A percentile compares a stretch with the other conserved stretches of the same genome.
Evolutionary conservation across 2,113 vertebrate genomes (phyloP).

Genomic region (Herpetotheres cachinnans): DNA sequence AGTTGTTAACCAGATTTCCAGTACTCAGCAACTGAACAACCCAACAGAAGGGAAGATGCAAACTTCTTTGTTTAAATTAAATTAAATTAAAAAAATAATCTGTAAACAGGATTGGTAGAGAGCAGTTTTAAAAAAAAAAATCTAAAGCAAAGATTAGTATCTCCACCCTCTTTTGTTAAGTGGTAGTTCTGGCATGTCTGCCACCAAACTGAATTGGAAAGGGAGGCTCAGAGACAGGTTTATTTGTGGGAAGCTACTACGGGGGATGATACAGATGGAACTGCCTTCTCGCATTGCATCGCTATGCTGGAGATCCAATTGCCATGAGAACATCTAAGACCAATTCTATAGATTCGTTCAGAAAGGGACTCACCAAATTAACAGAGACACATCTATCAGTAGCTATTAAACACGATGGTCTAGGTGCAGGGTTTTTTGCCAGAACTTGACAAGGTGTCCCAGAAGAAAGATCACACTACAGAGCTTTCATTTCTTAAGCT

Average conservation of each 20-base stretch:
- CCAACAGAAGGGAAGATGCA: neutral
- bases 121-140: neutral
- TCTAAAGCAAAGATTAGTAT: neutral
- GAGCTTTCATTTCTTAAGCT: neutral
- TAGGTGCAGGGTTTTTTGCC: neutral
- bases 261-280: neutral
- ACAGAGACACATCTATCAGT: neutral
- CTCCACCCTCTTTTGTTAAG: neutral
- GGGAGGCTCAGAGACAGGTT: neutral
- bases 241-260: neutral
- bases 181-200: neutral
- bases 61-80: no score
- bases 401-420: neutral
- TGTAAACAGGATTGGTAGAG: neutral
- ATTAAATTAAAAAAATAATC: no score
- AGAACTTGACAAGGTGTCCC: neutral
- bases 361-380: neutral
- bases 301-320: neutral
- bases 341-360: neutral
- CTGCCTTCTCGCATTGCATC: rapidly evolving
- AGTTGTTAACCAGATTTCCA: neutral
- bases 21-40: neutral
- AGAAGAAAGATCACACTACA: neutral
- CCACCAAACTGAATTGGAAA: neutral
- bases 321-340: neutral